Conservation (phyloP, 2,888 invertebrate genomes). For the Cryptosula pallasiana region DNA sequence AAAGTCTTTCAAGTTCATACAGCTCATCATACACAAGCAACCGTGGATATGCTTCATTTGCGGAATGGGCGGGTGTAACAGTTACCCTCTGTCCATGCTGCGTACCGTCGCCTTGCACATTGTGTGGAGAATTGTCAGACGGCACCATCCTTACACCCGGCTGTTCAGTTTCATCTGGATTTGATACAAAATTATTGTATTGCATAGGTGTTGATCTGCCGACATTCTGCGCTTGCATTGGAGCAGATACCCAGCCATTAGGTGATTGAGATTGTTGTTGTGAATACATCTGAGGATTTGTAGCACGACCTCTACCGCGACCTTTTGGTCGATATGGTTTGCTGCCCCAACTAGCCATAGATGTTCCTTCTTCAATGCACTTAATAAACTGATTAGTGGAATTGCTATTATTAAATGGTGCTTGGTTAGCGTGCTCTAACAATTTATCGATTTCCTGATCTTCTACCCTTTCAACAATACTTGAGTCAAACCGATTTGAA, state of each 20-base stretch:
- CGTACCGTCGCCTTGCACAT: background rate
- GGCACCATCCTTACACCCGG: no score
- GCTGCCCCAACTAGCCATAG: background rate
- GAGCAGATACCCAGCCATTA: no score
- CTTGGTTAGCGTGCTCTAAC: background rate
- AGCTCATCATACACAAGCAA: background rate
- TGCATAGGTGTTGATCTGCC: no score
- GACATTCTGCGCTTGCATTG: no score
- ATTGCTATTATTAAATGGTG: background rate
- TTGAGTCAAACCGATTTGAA: background rate
- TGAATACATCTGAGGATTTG: background rate
- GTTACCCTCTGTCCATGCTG: background rate
- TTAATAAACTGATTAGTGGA: background rate
- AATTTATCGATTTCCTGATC: background rate
- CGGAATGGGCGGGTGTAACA: background rate
- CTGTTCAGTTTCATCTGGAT: no score
- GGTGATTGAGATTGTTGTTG: background rate
- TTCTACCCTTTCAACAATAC: background rate
- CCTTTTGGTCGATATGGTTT: background rate
- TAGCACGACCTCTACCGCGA: background rate
- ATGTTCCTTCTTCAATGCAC: background rate
- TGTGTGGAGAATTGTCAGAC: background rate
- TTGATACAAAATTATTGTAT: no score
- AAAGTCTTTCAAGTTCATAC: background rate
- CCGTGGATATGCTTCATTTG: background rate